Evolutionary conservation across 2,888 invertebrate genomes (phyloP).

Genomic region (Tiliacea aurago): DNA sequence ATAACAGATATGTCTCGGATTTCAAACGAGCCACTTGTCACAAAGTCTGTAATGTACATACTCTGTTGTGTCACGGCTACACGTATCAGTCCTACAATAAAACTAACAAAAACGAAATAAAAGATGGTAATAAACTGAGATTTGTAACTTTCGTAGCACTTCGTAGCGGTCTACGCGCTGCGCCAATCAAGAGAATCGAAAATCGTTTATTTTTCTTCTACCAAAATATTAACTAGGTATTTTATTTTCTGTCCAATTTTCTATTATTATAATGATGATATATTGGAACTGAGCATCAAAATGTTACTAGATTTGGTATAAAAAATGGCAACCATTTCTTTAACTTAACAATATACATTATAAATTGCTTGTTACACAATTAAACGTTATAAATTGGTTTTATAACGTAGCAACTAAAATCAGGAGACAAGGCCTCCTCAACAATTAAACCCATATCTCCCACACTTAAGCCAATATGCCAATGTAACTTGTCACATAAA

Average conservation of each 20-base stretch:
- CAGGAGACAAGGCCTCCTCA: slow-evolving; percentile 14
- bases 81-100: neutral
- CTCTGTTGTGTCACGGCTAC: neutral
- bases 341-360: neutral
- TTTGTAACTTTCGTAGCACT: slow-evolving; percentile 29
- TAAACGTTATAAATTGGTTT: too few relatives aligned
- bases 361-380: too few relatives aligned
- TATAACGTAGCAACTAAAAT: slow-evolving; percentile 7
- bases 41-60: neutral
- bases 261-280: neutral
- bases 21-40: neutral
- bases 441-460: slow-evolving; percentile 44
- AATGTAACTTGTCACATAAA: slow-evolving; percentile 56
- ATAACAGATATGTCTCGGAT: neutral
- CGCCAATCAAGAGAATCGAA: neutral
- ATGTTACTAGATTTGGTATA: neutral
- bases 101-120: neutral
- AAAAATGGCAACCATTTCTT: neutral
- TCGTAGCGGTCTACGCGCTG: slow-evolving; percentile 40
- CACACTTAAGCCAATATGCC: slow-evolving; percentile 67
- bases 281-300: too few relatives aligned
- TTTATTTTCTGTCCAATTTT: neutral
- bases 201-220: neutral
- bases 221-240: neutral
- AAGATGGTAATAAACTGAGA: neutral